Conservation (phyloP, 1,140 invertebrate species). For the Antheraea mylitta region DNA sequence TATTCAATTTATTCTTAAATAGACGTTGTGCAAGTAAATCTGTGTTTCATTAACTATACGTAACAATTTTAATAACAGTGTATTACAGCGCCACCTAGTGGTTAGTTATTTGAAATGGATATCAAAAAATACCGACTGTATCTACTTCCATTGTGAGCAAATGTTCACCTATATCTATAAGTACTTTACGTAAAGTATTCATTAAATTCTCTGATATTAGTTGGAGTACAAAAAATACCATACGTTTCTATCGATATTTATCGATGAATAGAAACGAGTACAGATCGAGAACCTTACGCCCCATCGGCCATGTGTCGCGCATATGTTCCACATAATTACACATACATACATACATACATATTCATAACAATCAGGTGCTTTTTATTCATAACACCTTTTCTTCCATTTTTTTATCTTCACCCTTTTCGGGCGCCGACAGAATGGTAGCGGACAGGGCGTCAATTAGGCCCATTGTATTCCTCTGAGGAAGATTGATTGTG, state of each 20-base stretch:
- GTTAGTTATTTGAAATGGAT: no score
- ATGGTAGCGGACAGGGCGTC: slow-evolving; percentile 46
- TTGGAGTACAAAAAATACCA: background rate
- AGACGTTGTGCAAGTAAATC: no score
- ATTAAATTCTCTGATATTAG: background rate
- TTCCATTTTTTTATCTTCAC: slow-evolving; percentile 47
- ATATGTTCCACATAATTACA: slow-evolving; percentile 54
- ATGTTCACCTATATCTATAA: background rate
- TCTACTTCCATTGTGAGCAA: no score
- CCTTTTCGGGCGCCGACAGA: slow-evolving; percentile 43
- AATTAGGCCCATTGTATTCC: slow-evolving; percentile 45
- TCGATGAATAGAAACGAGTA: background rate
- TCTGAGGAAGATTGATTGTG: slow-evolving; percentile 38
- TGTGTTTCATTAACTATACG: no score
- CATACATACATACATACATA: slow-evolving; percentile 41
- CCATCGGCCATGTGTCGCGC: slow-evolving; percentile 63
- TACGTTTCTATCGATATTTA: background rate
- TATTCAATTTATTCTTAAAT: no score
- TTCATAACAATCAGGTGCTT: slow-evolving; percentile 57
- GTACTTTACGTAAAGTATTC: background rate
- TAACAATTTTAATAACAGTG: no score
- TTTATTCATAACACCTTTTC: slow-evolving; percentile 54
- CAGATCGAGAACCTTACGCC: slow-evolving; percentile 40
- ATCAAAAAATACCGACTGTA: no score
- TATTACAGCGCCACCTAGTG: no score